Evolutionary conservation across 1,140 invertebrate genomes (phyloP).

Genomic region (Zeugodacus cucurbitae): DNA sequence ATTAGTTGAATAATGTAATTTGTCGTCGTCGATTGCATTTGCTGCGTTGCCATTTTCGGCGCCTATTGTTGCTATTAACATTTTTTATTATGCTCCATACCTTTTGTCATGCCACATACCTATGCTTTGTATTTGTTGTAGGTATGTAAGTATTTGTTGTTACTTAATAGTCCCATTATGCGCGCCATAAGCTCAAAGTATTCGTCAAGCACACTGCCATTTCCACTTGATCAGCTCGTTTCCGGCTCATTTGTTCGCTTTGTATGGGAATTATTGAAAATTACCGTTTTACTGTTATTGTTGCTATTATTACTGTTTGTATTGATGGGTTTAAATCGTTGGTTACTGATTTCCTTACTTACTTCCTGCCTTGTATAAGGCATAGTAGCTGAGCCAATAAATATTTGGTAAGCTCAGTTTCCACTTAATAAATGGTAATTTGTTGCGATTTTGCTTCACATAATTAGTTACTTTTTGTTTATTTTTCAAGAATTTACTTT

Average conservation of each 20-base stretch:
- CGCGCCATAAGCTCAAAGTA: slow-evolving; percentile 23
- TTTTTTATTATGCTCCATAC: not conserved
- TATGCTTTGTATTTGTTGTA: not conserved
- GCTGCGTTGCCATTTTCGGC: slow-evolving; percentile 22
- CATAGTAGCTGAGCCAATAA: not conserved
- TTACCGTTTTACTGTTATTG: slow-evolving; percentile 21
- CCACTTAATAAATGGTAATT: not conserved
- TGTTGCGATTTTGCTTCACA: not conserved
- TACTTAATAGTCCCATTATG: slow-evolving; percentile 1
- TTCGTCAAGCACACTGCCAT: not conserved
- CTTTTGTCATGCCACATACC: not conserved
- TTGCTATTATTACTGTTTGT: not conserved
- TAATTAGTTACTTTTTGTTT: not conserved
- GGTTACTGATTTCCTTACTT: not conserved
- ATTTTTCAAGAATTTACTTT: not conserved
- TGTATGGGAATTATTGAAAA: not conserved
- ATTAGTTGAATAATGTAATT: slow-evolving; percentile 38
- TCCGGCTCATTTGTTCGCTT: slow-evolving; percentile 30
- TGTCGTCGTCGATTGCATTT: slow-evolving; percentile 9
- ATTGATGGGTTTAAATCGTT: not conserved
- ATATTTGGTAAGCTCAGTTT: not conserved
- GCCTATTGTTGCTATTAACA: slow-evolving; percentile 4
- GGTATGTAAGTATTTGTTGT: not conserved
- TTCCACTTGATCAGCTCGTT: slow-evolving; percentile 30
- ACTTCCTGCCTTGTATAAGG: not conserved